Percentiles rank a stretch among this genome's conserved stretches.
phyloP scores from a whole-genome alignment of 1,140 invertebrate species.

The Cephus cinctus region DNA sequence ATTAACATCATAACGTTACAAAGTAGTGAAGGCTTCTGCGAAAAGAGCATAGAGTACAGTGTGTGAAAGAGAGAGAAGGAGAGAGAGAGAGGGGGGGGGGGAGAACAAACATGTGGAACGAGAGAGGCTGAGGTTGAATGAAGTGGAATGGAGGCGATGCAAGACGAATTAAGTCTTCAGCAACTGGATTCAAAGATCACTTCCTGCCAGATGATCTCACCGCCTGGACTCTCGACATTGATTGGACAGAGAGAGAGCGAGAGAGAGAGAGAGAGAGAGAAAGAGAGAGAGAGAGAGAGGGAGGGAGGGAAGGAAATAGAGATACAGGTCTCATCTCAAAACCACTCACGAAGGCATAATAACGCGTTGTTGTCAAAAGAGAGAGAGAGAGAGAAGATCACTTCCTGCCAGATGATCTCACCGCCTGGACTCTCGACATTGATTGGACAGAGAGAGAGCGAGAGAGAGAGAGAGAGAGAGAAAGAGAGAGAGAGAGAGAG shows the following conservation, averaged over 20 bases:
- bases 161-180: constrained; percentile 50
- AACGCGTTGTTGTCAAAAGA: no score
- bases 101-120: background rate
- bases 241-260: constrained; percentile 29
- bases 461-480: no score
- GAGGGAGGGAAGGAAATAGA: no score
- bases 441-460: constrained; percentile 33
- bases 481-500: no score
- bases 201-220: constrained; percentile 51
- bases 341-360: constrained; percentile 29
- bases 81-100: background rate
- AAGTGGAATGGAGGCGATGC: constrained; percentile 15
- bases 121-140: background rate
- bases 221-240: constrained; percentile 39
- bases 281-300: no score
- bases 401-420: constrained; percentile 51
- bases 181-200: constrained; percentile 51
- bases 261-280: constrained; percentile 28
- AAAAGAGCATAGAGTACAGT: background rate
- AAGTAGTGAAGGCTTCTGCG: no score
- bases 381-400: no score
- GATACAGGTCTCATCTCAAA: no score
- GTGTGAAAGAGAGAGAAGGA: constrained; percentile 1
- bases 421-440: constrained; percentile 40
- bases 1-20: no score